Evolutionary conservation across 2,797 vertebrate genomes (phyloP).

Genomic region (Coilia nasus): DNA sequence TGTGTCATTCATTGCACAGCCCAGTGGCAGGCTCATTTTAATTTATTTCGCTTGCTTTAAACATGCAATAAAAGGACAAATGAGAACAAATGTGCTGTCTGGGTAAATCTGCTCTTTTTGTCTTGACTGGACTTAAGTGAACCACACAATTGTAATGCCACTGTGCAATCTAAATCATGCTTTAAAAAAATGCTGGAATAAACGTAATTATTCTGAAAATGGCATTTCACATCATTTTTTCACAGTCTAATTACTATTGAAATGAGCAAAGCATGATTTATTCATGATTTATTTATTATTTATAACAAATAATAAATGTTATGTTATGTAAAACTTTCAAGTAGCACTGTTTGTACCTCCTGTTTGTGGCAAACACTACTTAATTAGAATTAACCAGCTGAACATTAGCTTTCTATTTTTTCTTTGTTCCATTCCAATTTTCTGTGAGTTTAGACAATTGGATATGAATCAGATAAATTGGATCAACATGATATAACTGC

Average conservation of each 20-base stretch:
- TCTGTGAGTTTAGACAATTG: background rate
- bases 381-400: background rate
- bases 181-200: background rate
- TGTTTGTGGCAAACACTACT: background rate
- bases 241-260: background rate
- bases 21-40: background rate
- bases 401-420: background rate
- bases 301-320: no score
- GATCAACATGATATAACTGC: background rate
- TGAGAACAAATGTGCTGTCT: background rate
- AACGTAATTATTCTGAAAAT: background rate
- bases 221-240: background rate
- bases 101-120: background rate
- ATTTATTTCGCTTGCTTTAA: background rate
- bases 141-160: background rate
- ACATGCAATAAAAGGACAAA: background rate
- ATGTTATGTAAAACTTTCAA: no score
- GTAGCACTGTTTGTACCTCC: background rate
- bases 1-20: background rate
- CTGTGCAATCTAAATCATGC: background rate
- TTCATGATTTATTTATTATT: background rate
- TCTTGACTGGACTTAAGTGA: background rate
- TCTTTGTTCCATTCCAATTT: background rate
- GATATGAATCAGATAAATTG: background rate
- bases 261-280: background rate